Conservation (phyloP, 2,113 vertebrate species). For the Cnemophilus loriae region DNA sequence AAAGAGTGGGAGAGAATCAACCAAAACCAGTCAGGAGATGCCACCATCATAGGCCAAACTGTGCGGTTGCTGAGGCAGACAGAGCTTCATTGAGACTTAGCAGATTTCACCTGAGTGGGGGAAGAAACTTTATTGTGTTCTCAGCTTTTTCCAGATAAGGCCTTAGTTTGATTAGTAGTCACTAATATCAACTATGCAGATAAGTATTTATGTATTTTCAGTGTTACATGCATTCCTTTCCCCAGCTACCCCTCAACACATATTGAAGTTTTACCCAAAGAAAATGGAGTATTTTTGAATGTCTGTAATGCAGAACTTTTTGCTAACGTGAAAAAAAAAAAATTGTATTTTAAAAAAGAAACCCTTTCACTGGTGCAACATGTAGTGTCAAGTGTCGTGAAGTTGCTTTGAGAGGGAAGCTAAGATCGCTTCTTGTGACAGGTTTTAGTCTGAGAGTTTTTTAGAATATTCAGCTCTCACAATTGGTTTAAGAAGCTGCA, state of each 20-base stretch:
- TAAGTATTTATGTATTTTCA: conserved; percentile 44
- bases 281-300: conserved; percentile 69
- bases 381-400: neutral
- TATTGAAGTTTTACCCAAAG: conserved; percentile 71
- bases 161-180: conserved; percentile 71
- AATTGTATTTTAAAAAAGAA: conserved; percentile 39
- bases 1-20: neutral
- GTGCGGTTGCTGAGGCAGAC: neutral
- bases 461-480: conserved; percentile 8
- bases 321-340: conserved; percentile 51
- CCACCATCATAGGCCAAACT: neutral
- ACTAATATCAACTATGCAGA: conserved; percentile 74
- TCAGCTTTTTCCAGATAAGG: conserved; percentile 63
- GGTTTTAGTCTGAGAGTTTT: conserved; percentile 21
- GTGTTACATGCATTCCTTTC: conserved; percentile 35
- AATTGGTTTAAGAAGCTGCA: neutral
- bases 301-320: conserved; percentile 61
- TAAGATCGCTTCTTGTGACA: neutral
- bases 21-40: neutral
- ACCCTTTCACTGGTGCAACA: conserved; percentile 13
- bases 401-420: neutral
- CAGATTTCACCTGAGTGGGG: neutral
- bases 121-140: conserved; percentile 26
- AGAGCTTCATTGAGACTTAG: neutral
- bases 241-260: conserved; percentile 11